A percentile compares a stretch with the other conserved stretches of the same genome.
These are phyloP conservation scores for Cabera pusaria DNA, from an alignment of 2,888 invertebrate genomes.

Conservation along the genomic window DNA sequence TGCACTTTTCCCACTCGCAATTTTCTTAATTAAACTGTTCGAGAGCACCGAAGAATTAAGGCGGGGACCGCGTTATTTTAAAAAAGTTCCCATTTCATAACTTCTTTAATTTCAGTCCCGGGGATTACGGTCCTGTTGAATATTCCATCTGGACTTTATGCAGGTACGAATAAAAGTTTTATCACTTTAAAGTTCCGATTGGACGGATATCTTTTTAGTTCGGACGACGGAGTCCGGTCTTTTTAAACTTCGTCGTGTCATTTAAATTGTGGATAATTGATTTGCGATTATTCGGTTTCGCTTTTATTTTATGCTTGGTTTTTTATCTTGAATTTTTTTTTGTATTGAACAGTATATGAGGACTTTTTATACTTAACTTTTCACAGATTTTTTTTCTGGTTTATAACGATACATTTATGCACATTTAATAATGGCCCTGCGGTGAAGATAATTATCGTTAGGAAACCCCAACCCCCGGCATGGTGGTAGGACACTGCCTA, in stretches of 20 bases:
- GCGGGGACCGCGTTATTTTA: constrained; percentile 36
- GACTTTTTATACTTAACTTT: no score
- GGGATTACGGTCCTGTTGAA: constrained; percentile 50
- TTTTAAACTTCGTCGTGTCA: constrained; percentile 6
- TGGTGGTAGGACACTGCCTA: no score
- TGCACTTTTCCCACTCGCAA: constrained; percentile 34
- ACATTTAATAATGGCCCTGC: no score
- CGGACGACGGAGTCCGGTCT: constrained; percentile 13
- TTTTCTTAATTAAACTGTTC: constrained; percentile 52
- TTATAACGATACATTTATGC: no score
- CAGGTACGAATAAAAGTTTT: constrained; percentile 56
- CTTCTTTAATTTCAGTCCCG: constrained; percentile 61
- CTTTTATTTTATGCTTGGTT: constrained; percentile 4
- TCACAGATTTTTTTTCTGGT: no score
- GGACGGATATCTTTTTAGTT: constrained; percentile 40
- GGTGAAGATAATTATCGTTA: no score
- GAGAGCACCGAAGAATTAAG: constrained; percentile 46
- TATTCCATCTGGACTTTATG: constrained; percentile 56
- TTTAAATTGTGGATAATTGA: constrained; percentile 24
- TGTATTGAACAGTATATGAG: no score
- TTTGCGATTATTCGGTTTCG: constrained; percentile 15
- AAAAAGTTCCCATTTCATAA: constrained; percentile 55
- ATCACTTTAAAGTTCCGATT: constrained; percentile 40
- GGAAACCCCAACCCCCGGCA: no score
- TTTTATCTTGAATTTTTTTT: neutral